A percentile compares a stretch with the other conserved stretches of the same genome.
Conservation (phyloP, 2,797 vertebrate species). For the Dendrocincla fuliginosa region DNA sequence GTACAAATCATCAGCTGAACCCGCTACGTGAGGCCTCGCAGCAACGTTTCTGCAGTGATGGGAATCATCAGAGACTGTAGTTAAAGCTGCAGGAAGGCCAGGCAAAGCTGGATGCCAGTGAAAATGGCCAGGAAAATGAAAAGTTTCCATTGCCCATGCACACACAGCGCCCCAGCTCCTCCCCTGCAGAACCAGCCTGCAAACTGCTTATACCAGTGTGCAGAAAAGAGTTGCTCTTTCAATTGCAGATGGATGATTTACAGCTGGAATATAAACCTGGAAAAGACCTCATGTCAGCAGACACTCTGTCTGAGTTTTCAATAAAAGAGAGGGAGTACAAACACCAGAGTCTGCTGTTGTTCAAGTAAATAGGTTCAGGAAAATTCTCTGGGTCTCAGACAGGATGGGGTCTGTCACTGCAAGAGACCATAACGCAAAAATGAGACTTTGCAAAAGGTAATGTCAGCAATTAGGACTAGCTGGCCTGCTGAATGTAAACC, state of each 20-base stretch:
- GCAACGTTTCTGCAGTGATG: background rate
- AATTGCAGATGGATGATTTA: background rate
- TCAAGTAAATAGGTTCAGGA: background rate
- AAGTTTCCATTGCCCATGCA: background rate
- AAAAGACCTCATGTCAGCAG: background rate
- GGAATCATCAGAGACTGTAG: background rate
- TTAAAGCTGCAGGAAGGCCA: background rate
- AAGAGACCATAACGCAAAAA: background rate
- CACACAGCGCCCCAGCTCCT: background rate
- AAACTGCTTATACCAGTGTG: background rate
- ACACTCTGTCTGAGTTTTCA: constrained; percentile 2
- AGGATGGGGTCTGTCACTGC: background rate
- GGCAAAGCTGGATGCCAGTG: background rate
- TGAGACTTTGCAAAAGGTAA: background rate
- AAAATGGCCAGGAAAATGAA: background rate
- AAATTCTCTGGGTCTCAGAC: background rate
- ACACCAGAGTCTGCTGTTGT: background rate
- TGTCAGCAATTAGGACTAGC: background rate
- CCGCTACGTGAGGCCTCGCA: rapidly evolving
- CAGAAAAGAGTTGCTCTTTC: background rate
- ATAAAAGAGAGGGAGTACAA: background rate
- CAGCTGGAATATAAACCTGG: background rate
- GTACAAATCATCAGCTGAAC: background rate
- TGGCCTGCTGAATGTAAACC: background rate
- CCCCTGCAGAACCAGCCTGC: background rate